phyloP scores from a whole-genome alignment of 2,888 invertebrate genomes.

The Suillia variegata region DNA sequence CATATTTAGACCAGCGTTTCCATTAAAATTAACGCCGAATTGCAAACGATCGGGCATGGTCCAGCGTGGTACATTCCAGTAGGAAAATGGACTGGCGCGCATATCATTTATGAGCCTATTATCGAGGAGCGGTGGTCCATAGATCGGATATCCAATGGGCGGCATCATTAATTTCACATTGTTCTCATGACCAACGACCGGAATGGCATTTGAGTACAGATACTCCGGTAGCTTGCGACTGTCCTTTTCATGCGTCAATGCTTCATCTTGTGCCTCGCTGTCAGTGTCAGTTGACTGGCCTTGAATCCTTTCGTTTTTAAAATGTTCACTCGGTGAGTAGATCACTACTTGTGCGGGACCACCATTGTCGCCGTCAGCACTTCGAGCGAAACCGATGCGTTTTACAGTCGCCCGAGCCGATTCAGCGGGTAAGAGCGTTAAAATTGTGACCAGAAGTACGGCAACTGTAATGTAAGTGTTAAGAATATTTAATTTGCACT shows the following conservation, averaged over 20 bases:
- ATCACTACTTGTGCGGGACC: constrained; percentile 39
- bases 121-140: constrained; percentile 34
- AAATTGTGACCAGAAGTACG: no score
- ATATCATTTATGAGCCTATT: constrained; percentile 30
- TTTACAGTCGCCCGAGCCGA: not conserved
- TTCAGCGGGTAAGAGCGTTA: not conserved
- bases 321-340: constrained; percentile 37
- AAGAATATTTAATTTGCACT: no score
- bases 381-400: constrained; percentile 28
- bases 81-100: constrained; percentile 24
- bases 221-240: constrained; percentile 50
- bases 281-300: constrained; percentile 24
- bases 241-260: constrained; percentile 34
- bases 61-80: constrained; percentile 33
- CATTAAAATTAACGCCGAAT: constrained; percentile 48
- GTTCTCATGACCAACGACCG: constrained; percentile 44
- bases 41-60: constrained; percentile 35
- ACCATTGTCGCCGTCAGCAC: constrained; percentile 17
- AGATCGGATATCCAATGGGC: constrained; percentile 39
- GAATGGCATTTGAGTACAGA: constrained; percentile 45
- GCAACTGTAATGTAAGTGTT: no score
- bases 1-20: constrained; percentile 39
- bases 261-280: constrained; percentile 14
- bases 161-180: constrained; percentile 46
- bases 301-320: constrained; percentile 22